phyloP scores from a whole-genome alignment of 2,888 invertebrate species.

The Caenorhabditis imperialis region DNA sequence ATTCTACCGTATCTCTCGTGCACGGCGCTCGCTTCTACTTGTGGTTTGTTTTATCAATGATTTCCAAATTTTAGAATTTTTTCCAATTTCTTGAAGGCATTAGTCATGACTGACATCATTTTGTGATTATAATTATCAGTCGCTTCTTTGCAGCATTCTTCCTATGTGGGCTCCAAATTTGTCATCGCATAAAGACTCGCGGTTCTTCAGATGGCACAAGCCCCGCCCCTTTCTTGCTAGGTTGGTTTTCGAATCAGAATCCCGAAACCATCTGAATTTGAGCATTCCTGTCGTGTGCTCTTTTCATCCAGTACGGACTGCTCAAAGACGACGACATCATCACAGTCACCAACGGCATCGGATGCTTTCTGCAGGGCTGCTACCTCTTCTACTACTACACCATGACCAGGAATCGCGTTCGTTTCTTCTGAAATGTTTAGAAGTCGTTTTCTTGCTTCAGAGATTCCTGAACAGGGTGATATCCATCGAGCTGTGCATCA shows the following conservation, averaged over 20 bases:
- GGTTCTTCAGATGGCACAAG: conserved; percentile 73
- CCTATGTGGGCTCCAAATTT: conserved; percentile 75
- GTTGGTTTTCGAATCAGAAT: no score
- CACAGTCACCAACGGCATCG: conserved; percentile 85
- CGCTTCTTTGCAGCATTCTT: conserved; percentile 63
- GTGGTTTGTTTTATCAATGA: conserved; percentile 43
- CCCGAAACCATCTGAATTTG: conserved; percentile 4
- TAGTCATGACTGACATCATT: neutral
- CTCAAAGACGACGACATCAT: conserved; percentile 80
- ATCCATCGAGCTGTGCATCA: conserved; percentile 25
- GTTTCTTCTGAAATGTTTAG: neutral
- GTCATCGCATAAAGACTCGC: conserved; percentile 64
- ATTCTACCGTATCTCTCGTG: conserved; percentile 66
- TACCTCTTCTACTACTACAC: conserved; percentile 85
- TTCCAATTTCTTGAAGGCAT: neutral
- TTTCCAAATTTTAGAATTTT: neutral
- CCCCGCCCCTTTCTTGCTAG: conserved; percentile 64
- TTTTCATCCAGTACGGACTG: conserved; percentile 88
- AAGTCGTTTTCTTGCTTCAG: conserved; percentile 8
- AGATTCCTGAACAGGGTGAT: conserved; percentile 43
- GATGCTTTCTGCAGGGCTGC: conserved; percentile 84
- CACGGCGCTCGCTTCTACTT: conserved; percentile 72
- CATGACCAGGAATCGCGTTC: conserved; percentile 81
- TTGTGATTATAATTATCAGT: neutral
- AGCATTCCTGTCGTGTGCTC: conserved; percentile 82